These are phyloP conservation scores for Dolichopus griseipennis DNA, from an alignment of 2,888 invertebrate genomes.

Conservation along the genomic window DNA sequence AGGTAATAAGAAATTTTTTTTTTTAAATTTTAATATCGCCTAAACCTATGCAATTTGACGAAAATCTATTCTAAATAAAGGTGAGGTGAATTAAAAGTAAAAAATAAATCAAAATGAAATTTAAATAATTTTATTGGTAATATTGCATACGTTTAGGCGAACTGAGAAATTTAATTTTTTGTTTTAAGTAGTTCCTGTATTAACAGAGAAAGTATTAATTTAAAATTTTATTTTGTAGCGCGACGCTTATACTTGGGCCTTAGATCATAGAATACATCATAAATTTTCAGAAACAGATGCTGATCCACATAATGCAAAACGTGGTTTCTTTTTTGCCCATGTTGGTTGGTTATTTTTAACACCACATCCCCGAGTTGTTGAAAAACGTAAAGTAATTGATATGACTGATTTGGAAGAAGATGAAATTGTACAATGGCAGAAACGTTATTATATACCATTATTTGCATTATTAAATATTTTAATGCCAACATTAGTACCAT, in stretches of 20 bases:
- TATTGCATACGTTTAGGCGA: too few species aligned
- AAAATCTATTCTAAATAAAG: too few species aligned
- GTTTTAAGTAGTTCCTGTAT: too few species aligned
- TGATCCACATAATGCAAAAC: conserved; percentile 61
- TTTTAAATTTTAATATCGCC: not conserved
- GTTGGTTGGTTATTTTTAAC: conserved; percentile 84
- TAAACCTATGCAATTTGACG: too few species aligned
- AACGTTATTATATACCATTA: conserved; percentile 62
- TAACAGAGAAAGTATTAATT: not conserved
- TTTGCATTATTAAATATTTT: conserved; percentile 59
- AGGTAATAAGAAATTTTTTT: conserved; percentile 47
- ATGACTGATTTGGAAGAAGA: conserved; percentile 64
- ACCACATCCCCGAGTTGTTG: conserved; percentile 70
- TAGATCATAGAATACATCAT: conserved; percentile 82
- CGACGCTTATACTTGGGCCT: conserved; percentile 76
- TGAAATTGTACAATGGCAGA: conserved; percentile 67
- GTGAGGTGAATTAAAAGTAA: too few species aligned
- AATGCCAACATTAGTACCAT: conserved; percentile 68
- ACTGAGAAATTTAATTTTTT: too few species aligned
- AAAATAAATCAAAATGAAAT: too few species aligned
- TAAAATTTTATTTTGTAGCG: conserved; percentile 48
- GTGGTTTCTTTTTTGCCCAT: conserved; percentile 87
- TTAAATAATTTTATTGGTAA: too few species aligned
- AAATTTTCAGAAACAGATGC: conserved; percentile 81
- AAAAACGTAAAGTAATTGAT: conserved; percentile 58